A percentile compares a stretch with the other conserved stretches of the same genome.
Evolutionary conservation across 1,140 invertebrate genomes (phyloP).

Genomic region (Triops cancriformis): DNA sequence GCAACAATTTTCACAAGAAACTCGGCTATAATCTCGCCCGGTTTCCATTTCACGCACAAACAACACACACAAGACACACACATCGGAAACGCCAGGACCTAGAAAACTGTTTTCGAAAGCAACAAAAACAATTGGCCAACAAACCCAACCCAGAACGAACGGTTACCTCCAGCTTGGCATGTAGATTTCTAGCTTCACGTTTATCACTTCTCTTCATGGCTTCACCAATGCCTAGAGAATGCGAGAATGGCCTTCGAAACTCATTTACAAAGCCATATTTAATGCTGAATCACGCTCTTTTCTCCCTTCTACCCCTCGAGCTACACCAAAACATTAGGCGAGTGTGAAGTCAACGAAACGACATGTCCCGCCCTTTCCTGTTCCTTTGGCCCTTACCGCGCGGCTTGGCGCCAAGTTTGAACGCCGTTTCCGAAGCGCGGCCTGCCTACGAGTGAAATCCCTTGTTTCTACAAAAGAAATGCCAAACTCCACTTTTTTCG

Average conservation of each 20-base stretch:
- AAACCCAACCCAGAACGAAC: background rate
- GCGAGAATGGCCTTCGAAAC: constrained; percentile 12
- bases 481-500: background rate
- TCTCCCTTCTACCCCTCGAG: background rate
- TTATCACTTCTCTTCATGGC: constrained; percentile 13
- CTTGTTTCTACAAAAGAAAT: background rate
- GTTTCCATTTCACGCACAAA: background rate
- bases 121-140: too few relatives aligned
- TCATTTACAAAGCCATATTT: constrained; percentile 14
- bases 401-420: background rate
- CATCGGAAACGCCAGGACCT: too few relatives aligned
- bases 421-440: background rate
- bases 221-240: constrained; percentile 3
- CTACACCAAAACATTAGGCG: background rate
- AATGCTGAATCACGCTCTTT: background rate
- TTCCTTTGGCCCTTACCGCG: background rate
- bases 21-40: background rate
- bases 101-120: too few relatives aligned
- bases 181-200: constrained; percentile 10
- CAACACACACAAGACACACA: background rate
- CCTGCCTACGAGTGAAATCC: background rate
- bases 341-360: background rate
- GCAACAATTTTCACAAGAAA: background rate
- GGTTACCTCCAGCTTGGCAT: constrained; percentile 2
- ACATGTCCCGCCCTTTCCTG: background rate